Conservation (phyloP, 2,113 vertebrate species). For the Campylorhamphus procurvoides region DNA sequence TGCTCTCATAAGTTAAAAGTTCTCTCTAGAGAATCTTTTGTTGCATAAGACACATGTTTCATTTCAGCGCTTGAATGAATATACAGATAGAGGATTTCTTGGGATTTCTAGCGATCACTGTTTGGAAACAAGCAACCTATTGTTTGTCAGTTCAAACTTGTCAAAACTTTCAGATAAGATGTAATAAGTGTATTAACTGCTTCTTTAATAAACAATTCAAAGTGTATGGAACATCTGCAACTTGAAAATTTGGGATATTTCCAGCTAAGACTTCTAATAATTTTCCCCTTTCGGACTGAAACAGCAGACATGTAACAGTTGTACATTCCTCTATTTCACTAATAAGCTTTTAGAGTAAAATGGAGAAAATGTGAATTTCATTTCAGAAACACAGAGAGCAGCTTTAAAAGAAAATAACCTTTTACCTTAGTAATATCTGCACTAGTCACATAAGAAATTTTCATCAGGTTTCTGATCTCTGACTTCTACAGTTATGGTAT, state of each 20-base stretch:
- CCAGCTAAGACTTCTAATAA: not conserved
- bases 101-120: slow-evolving; percentile 1
- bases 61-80: slow-evolving; percentile 2
- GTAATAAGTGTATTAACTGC: not conserved
- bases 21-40: not conserved
- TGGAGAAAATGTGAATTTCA: not conserved
- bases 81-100: not conserved
- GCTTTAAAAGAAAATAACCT: not conserved
- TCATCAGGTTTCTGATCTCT: not conserved
- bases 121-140: not conserved
- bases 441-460: not conserved
- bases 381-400: not conserved
- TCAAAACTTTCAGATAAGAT: not conserved
- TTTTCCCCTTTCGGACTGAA: not conserved
- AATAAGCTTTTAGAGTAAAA: not conserved
- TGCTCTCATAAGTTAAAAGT: not conserved
- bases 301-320: not conserved
- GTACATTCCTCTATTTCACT: not conserved
- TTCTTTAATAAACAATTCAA: not conserved
- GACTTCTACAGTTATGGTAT: not conserved
- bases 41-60: not conserved
- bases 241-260: not conserved
- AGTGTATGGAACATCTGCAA: not conserved
- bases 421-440: not conserved
- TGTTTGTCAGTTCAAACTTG: not conserved